Base-by-base conservation (phyloP, 2,797 vertebrate genomes). In the Florisuga fusca region DNA sequence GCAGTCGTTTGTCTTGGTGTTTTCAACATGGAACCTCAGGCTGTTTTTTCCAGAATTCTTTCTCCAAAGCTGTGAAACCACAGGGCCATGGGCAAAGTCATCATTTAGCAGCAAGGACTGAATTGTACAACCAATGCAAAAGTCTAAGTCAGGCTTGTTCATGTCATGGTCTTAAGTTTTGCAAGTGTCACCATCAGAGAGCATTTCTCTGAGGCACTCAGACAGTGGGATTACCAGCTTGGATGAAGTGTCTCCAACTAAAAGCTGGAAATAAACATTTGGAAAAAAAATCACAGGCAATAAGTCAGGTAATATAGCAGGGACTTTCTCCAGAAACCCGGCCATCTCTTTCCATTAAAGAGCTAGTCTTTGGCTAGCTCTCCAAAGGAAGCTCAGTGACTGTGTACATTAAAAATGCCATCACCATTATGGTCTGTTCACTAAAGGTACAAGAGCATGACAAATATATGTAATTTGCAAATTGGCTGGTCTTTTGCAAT, bases 401-500 rank as follows among this genome's bases (percentile, higher is more conserved):
- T 96, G 86, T 95, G 95, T 96, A 94, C 97, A 97, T 94, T 96
- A 97, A 95, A 97, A 95, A 94, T 91, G 96, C 93, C 86, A 96
- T 95, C 97, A 97, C 96, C 96, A 94, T 98, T 95, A 91, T 97
- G 75, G 97, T 97, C 97, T 98, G 96, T 97, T 98, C 96, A 95
- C 96, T 97, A 97, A 98, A 98, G 98, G 98, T 98, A 98, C 97
- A 97, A 97, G 97, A 98, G 97, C 97, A 98, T 98, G 98, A 98
- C 98, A 98, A 98, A 98, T 98, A 98, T 96, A 97, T 98, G 98
- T 98, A 98, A 98, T 98, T 98, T 98, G 98, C 97, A 98, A 98
- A 98, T 98, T 98, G 98, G 97, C 97, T 96, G 94, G 97, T 98
- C 97, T 97, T 98, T 98, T 97, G 97, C 97, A 98, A 98, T 98